Evolutionary conservation across 23 tunicate genomes (phyloP).

Genomic region (Clavelina lepadiformis): DNA sequence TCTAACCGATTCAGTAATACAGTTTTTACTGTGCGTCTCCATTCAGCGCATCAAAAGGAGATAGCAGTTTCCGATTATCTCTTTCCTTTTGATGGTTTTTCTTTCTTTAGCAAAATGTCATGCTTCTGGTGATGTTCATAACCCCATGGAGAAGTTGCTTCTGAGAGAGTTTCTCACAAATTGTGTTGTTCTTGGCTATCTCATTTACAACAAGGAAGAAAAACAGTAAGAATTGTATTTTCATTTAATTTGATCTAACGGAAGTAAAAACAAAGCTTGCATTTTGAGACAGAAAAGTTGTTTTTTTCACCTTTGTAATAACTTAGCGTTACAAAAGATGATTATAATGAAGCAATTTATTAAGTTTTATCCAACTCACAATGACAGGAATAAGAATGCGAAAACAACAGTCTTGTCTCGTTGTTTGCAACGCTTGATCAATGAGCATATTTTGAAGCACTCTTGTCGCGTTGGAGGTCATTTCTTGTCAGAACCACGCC

Average conservation of each 20-base stretch:
- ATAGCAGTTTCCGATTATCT: too few relatives aligned
- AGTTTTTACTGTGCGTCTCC: too few relatives aligned
- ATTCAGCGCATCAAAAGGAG: too few relatives aligned
- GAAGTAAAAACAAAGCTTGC: neutral
- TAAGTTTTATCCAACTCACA: too few relatives aligned
- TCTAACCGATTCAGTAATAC: too few relatives aligned
- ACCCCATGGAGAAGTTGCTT: constrained; percentile 88
- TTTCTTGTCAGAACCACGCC: constrained; percentile 76
- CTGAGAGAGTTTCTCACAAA: constrained; percentile 80
- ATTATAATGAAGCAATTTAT: neutral
- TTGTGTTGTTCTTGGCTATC: constrained; percentile 57
- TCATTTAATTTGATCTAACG: neutral
- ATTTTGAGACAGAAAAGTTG: neutral
- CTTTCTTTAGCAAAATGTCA: constrained; percentile 49
- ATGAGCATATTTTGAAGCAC: constrained; percentile 53
- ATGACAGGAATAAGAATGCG: too few relatives aligned
- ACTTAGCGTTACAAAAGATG: too few relatives aligned
- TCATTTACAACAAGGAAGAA: constrained; percentile 50
- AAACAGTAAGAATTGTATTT: constrained; percentile 4
- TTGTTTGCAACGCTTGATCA: constrained; percentile 55
- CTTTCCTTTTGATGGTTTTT: too few relatives aligned
- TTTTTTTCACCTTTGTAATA: too few relatives aligned
- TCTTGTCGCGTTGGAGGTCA: constrained; percentile 81
- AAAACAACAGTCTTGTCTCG: constrained; percentile 24
- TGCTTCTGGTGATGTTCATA: constrained; percentile 69